phyloP scores from a whole-genome alignment of 2,113 vertebrate species.

The Ailurus styani region DNA sequence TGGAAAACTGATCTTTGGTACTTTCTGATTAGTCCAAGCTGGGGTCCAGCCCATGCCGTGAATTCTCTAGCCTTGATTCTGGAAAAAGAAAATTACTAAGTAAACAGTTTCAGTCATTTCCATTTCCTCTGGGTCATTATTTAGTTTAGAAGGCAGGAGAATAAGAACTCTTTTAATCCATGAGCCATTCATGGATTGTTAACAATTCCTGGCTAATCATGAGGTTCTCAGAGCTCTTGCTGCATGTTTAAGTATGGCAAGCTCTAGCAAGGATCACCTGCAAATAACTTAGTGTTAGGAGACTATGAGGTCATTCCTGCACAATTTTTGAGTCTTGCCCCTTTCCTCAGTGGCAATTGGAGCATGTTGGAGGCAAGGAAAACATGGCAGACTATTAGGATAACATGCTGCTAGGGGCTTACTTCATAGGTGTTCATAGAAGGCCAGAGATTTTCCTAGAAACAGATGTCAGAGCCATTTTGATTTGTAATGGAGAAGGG shows the following conservation, averaged over 20 bases:
- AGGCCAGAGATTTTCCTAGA: not conserved
- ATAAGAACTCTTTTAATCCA: not conserved
- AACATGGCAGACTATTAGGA: not conserved
- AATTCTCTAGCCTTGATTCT: not conserved
- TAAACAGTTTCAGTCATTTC: not conserved
- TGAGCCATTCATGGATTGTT: not conserved
- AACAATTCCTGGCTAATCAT: slow-evolving; percentile 1
- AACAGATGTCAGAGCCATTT: not conserved
- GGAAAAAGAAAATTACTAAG: not conserved
- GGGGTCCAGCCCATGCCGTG: not conserved
- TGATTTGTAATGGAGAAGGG: not conserved
- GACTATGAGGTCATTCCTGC: not conserved
- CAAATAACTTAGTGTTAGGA: not conserved
- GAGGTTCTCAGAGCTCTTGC: not conserved
- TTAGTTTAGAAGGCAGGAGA: slow-evolving; percentile 1
- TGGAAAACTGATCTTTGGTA: not conserved
- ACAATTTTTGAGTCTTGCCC: not conserved
- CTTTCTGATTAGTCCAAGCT: slow-evolving; percentile 21
- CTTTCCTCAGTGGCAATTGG: not conserved
- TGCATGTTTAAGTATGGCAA: not conserved
- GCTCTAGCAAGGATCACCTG: not conserved
- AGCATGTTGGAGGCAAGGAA: slow-evolving; percentile 13
- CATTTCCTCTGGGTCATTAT: not conserved
- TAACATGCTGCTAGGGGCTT: not conserved
- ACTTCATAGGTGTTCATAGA: not conserved